Evolutionary conservation across 2,797 vertebrate species (phyloP), one percentile per base, ranked within the genome.

Genomic region (Clarias platycephalus): DNA sequence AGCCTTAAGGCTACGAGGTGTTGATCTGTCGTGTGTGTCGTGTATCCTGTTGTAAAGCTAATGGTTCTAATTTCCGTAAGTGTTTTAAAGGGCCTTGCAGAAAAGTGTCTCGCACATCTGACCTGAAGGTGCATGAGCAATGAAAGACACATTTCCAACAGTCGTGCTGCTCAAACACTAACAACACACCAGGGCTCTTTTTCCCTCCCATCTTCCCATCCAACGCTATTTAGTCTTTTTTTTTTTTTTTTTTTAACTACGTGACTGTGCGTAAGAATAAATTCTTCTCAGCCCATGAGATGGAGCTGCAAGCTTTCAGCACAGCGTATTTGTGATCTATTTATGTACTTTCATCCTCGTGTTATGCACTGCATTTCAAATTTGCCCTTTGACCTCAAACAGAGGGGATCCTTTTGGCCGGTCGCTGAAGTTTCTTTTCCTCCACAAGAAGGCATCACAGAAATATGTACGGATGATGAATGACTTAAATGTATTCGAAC

Each of bases 121-220:
- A 93, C 91, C 90, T 93, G 90, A 91, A 90, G 87, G 89, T 90
- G 89, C 91, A 91, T 89, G 90, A 91, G 87, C 82, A 85, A 67
- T 67, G 83, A 90, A 90, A 87, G 80, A 84, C 89, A 89, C 86
- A 55, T 86, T 87, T 88, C 90, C 89, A 93, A 90, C 87, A 81
- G 88, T 92, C 90, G 92, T 64, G 90, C 90, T 74, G 82, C 89
- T 84, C 81, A 90, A 91, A 89, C 86, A 84, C 81, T 90, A 86
- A 84, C 81, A 87, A 90, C 87, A 79, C 84, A 63, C 88, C 88
- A 74, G 83, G 83, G 86, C 34, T 86, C 75, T n/a, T 67, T 89
- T 87, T 88, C 26, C 26, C 72, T 87, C 53, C 86, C 81, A 75
- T 78, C 55, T 71, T 81, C 83, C 22, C 74, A 9, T 76, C 81